Conservation (phyloP, 2,113 vertebrate species). For the Oncorhynchus mykiss region DNA sequence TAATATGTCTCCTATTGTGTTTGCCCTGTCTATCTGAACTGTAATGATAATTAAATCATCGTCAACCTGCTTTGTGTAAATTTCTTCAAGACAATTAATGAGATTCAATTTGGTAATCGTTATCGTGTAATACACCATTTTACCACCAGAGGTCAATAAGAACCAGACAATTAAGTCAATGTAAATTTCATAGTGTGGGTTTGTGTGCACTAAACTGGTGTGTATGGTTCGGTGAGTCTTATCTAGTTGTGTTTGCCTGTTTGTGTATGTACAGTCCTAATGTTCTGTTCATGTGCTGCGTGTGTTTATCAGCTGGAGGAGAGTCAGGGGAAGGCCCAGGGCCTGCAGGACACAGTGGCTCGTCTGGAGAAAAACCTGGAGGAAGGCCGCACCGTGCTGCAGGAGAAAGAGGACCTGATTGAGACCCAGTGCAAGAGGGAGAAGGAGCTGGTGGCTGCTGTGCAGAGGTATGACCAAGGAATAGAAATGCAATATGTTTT, state of each 20-base stretch:
- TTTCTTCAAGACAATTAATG: not conserved
- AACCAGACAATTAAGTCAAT: not conserved
- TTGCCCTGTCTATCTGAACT: not conserved
- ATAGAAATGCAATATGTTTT: not conserved
- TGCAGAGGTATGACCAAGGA: conserved; percentile 83
- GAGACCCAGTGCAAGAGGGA: conserved; percentile 84
- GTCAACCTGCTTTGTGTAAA: not conserved
- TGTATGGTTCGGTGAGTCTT: not conserved
- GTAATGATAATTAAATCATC: not conserved
- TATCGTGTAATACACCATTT: not conserved
- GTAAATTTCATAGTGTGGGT: not conserved
- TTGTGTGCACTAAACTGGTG: not conserved
- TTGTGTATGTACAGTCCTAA: not conserved
- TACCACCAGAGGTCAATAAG: conserved; percentile 39
- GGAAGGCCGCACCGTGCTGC: conserved; percentile 71
- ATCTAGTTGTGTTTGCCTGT: not conserved
- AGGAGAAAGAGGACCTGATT: conserved; percentile 83
- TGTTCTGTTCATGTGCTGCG: not conserved
- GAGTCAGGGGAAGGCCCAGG: conserved; percentile 79
- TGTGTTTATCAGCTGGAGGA: conserved; percentile 77
- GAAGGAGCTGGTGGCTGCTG: conserved; percentile 85
- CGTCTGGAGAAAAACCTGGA: conserved; percentile 77
- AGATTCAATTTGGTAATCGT: not conserved
- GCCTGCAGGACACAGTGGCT: conserved; percentile 74
- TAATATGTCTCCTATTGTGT: not conserved